A percentile compares a stretch with the other conserved stretches of the same genome.
Evolutionary conservation across 2,888 invertebrate genomes (phyloP).

Genomic region (Stenurella melanura): DNA sequence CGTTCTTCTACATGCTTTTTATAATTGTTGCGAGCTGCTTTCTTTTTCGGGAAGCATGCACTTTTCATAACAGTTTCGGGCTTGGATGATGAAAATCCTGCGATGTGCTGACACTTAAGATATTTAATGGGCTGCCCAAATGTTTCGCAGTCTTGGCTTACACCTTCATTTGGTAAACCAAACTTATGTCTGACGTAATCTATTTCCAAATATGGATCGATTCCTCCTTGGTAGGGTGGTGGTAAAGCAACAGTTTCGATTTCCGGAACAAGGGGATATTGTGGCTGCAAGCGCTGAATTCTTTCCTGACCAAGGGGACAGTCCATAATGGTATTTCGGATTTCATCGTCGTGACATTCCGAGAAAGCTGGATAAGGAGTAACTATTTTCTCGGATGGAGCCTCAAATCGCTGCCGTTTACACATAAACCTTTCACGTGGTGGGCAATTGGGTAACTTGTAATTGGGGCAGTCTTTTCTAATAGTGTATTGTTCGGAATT

Average conservation of each 20-base stretch:
- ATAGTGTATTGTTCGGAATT: slow-evolving; percentile 2
- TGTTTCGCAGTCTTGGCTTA: slow-evolving; percentile 51
- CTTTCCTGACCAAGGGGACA: slow-evolving; percentile 47
- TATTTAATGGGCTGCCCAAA: slow-evolving; percentile 33
- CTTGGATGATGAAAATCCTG: not conserved
- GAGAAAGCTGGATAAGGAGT: slow-evolving; percentile 50
- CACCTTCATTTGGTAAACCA: slow-evolving; percentile 43
- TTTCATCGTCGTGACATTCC: slow-evolving; percentile 52
- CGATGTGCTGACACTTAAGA: not conserved
- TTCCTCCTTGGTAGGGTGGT: slow-evolving; percentile 8
- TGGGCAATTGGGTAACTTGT: slow-evolving; percentile 46
- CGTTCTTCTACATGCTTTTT: not conserved
- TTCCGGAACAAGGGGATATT: slow-evolving; percentile 20
- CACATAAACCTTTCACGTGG: slow-evolving; percentile 23
- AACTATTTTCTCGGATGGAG: slow-evolving; percentile 34
- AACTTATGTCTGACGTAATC: slow-evolving; percentile 51
- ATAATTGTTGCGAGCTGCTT: not conserved
- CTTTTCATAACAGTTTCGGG: not conserved
- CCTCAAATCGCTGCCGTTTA: not conserved
- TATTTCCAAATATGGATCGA: slow-evolving; percentile 49
- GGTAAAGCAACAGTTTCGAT: slow-evolving; percentile 28
- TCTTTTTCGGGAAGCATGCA: not conserved
- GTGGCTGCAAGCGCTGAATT: slow-evolving; percentile 46
- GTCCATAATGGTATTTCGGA: slow-evolving; percentile 39
- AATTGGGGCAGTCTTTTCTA: slow-evolving; percentile 43